Base-by-base conservation (phyloP, 2,888 invertebrate genomes). In the Parnassius apollo region DNA sequence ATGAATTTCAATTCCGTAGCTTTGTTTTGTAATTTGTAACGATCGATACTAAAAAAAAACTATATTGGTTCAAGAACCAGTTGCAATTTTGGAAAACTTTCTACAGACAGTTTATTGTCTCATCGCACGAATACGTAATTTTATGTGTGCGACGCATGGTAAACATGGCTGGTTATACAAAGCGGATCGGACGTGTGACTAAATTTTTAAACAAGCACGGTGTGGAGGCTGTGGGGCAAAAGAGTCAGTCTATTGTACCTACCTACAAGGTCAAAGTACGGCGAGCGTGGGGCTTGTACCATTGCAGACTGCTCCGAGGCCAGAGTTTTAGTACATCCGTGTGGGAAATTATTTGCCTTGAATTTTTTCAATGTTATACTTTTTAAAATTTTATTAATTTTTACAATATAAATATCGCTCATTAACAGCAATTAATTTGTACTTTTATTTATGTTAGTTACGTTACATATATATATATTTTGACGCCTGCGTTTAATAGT, bases 261-360 rank as follows among this genome's bases (percentile, higher is more conserved):
- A 73, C 63, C 71, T 71, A 75, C 88, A 90, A 89, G 88, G 88
- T 89, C 87, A 85, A 82, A 80, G 85, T 71, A 83, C 86, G 74
- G 65, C 68, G 71, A 72, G 72, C 72, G 74, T 75, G 75, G 77
- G 75, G 77, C 75, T 73, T 76, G 74, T 73, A 73, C 71, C 74
- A 61, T 62, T 58, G 65, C 76, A 69, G 74, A 48, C 48, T 13
- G 75, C 80, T 83, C 80, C 81, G 75, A 83, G 80, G 82, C 79
- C 85, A 77, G 74, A 77, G 35, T 77, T 77, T 79, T 79, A 77
- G 69, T 74, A 67, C 69, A 66, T 67, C 69, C 70, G 72, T 75
- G 76, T 80, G 77, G 72, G 75, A 80, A 80, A 71, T 71, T 65
- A 66, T 67, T 60, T 61, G 54, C 65, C 64, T 68, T 68, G 65